Conservation (phyloP, 2,797 vertebrate species). For the Danionella dracula region DNA sequence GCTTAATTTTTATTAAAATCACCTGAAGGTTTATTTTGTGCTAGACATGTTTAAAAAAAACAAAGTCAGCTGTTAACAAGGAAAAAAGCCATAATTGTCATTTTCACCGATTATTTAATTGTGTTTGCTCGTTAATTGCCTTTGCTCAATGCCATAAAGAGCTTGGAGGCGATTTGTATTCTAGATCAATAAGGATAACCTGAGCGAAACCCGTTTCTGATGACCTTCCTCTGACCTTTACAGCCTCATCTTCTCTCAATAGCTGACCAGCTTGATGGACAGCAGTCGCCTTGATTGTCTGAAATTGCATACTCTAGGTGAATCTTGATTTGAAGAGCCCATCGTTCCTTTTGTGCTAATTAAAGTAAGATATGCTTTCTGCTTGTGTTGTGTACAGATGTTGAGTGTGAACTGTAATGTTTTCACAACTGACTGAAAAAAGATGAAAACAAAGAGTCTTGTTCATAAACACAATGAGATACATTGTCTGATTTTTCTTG, state of each 20-base stretch:
- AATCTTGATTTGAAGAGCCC: not conserved
- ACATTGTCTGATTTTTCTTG: too few relatives aligned
- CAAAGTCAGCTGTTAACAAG: too few relatives aligned
- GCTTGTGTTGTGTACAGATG: too few relatives aligned
- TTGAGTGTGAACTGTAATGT: too few relatives aligned
- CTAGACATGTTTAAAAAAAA: too few relatives aligned
- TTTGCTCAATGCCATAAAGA: not conserved
- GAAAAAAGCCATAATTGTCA: not conserved
- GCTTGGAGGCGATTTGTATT: not conserved
- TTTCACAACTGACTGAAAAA: too few relatives aligned
- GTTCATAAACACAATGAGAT: too few relatives aligned
- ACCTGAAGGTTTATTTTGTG: too few relatives aligned
- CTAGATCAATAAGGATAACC: constrained; percentile 4
- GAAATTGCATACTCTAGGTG: constrained; percentile 1
- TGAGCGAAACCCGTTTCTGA: not conserved
- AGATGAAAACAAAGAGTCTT: too few relatives aligned
- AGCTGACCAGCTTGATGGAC: not conserved
- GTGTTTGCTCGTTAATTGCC: not conserved
- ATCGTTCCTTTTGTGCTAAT: constrained; percentile 12
- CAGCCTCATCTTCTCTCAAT: not conserved
- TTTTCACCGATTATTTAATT: not conserved
- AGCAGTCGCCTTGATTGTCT: not conserved
- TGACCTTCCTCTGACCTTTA: constrained; percentile 16
- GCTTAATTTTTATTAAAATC: too few relatives aligned
- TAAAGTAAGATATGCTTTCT: not conserved